phyloP scores from a whole-genome alignment of 2,888 invertebrate genomes.

The Machimus atricapillus region DNA sequence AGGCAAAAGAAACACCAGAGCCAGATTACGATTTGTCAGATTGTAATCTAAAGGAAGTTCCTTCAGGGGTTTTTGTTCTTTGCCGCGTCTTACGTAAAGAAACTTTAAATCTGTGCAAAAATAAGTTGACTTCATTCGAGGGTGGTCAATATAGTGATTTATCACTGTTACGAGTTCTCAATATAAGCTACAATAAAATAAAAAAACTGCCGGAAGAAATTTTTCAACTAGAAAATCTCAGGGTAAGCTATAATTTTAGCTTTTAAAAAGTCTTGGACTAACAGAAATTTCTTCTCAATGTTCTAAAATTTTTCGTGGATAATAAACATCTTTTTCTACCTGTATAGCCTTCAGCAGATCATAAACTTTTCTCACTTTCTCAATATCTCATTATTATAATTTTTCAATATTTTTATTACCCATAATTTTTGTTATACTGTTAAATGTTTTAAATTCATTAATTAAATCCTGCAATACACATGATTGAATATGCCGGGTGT shows the following conservation, averaged over 20 bases:
- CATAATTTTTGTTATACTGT: too few species aligned
- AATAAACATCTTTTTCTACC: not conserved
- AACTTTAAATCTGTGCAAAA: constrained; percentile 71
- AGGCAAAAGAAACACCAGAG: constrained; percentile 77
- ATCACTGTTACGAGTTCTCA: constrained; percentile 70
- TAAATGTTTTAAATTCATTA: too few species aligned
- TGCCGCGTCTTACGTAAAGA: constrained; percentile 85
- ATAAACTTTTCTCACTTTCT: too few species aligned
- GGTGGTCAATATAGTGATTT: constrained; percentile 74
- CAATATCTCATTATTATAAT: too few species aligned
- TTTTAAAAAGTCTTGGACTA: not conserved
- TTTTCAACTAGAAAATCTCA: constrained; percentile 70
- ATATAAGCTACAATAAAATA: constrained; percentile 74
- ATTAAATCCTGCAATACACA: too few species aligned
- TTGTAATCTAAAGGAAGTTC: constrained; percentile 76
- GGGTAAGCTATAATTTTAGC: constrained; percentile 60
- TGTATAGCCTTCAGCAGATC: too few species aligned
- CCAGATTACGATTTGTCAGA: constrained; percentile 81
- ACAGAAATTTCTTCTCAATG: not conserved
- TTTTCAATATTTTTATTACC: too few species aligned
- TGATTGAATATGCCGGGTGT: too few species aligned
- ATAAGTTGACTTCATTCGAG: constrained; percentile 70
- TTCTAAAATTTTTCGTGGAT: not conserved
- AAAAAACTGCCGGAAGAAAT: constrained; percentile 71
- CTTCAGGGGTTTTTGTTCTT: constrained; percentile 78